Base-by-base conservation (phyloP, 2,797 vertebrate species). In the Leuciscus waleckii region DNA sequence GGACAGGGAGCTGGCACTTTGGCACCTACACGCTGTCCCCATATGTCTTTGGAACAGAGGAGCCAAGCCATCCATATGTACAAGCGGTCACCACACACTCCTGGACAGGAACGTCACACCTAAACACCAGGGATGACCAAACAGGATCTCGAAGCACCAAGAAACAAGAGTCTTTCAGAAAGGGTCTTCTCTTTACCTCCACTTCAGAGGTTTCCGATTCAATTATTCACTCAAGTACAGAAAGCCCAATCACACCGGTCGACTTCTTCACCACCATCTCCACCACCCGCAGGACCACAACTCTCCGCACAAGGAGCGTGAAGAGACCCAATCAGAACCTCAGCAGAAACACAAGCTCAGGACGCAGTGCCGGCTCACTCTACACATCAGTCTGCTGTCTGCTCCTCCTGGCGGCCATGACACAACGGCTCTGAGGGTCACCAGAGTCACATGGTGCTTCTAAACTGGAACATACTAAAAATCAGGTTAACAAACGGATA, bases 221-320 rank as follows among this genome's bases (percentile, higher is more conserved):
- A 8, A 79, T 90, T 58, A 83, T 7, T 2, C 17, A 84, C 16
- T 14, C 63, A 19, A 65, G 71, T 41, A 79, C 88, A 17, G 88
- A 89, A 63, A 23, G 49, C n/a, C 89, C 86, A 0, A 79, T 79
- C 79, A 82, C 90, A 51, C 83, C 87, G 19, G 89, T 91, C 73
- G 32, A 58, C 14, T 8, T 83, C 35, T 81, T 69, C 65, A 85
- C 90, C 80, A 54, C 87, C 68, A 78, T 89, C 73, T 39, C 87
- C 70, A 92, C 88, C 73, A 94, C 93, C 2, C 94, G 91, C 79
- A 95, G 90, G 85, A 95, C 93, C 23, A 92, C 93, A 68, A 95
- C 94, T 16, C 93, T 95, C 43, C 93, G 95, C 76, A 94, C 95
- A 61, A 91, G 94, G 81, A 95, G 94, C 9, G 95, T 95, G 79